A percentile compares a stretch with the other conserved stretches of the same genome.
Evolutionary conservation across 2,888 invertebrate species (phyloP).

Genomic region (Drosophila setosimentum): DNA sequence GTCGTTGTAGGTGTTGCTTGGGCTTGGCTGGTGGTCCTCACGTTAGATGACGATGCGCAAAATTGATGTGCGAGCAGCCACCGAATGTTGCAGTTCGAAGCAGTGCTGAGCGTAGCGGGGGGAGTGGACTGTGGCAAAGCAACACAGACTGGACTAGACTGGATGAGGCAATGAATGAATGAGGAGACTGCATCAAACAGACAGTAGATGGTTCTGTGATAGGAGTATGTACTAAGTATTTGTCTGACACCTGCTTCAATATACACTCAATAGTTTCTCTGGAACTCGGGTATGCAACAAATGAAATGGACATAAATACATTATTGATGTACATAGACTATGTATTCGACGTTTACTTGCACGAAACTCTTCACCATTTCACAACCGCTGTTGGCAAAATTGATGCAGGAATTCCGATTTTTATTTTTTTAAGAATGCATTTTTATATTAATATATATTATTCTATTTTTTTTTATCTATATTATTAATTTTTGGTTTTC

Average conservation of each 20-base stretch:
- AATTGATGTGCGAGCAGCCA: conserved; percentile 74
- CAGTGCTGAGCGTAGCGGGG: conserved; percentile 9
- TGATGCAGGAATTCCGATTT: too few species aligned
- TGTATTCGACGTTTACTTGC: background rate
- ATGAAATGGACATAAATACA: background rate
- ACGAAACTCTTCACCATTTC: background rate
- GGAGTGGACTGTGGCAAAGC: background rate
- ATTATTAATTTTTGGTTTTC: background rate
- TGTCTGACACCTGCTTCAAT: conserved; percentile 6
- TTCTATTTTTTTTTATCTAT: too few species aligned
- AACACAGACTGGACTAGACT: background rate
- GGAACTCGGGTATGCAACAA: background rate
- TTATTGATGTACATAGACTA: background rate
- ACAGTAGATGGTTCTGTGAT: conserved; percentile 49
- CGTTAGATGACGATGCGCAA: conserved; percentile 79
- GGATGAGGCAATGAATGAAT: conserved; percentile 36
- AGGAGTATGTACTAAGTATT: conserved; percentile 13
- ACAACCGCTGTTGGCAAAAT: background rate
- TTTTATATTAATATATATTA: background rate
- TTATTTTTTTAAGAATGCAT: background rate
- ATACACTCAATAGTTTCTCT: background rate
- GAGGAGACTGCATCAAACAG: conserved; percentile 36
- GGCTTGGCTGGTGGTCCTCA: conserved; percentile 75
- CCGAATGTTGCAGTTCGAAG: conserved; percentile 52
- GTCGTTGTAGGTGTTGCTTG: conserved; percentile 74